These are phyloP conservation scores for Unio pictorum DNA, from an alignment of 2,888 invertebrate species.

Conservation along the genomic window DNA sequence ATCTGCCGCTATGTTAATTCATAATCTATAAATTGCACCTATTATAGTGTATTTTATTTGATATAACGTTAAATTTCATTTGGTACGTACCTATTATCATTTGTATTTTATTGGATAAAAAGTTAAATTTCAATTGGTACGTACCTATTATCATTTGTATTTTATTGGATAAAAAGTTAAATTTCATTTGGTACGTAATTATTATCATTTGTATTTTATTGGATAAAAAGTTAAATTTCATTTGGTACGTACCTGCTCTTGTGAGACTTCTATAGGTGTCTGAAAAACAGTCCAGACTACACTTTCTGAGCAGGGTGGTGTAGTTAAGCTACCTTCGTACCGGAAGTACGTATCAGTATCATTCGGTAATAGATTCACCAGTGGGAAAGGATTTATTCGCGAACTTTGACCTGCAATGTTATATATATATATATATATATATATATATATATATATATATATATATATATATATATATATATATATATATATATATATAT, in stretches of 20 bases:
- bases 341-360: conserved; percentile 49
- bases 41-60: too few species aligned
- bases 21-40: too few species aligned
- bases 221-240: too few species aligned
- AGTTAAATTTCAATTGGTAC: background rate
- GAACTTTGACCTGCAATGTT: conserved; percentile 26
- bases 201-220: too few species aligned
- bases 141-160: conserved; percentile 21
- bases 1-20: too few species aligned
- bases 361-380: conserved; percentile 18
- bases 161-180: too few species aligned
- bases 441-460: background rate
- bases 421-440: background rate
- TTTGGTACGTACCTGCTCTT: conserved; percentile 33
- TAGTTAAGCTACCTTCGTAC: conserved; percentile 60
- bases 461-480: background rate
- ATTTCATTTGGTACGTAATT: conserved; percentile 3
- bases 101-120: too few species aligned
- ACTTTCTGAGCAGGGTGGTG: conserved; percentile 59
- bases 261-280: conserved; percentile 41
- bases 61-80: too few species aligned
- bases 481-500: too few species aligned
- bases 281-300: conserved; percentile 61
- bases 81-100: conserved; percentile 23
- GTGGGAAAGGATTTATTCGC: conserved; percentile 27